A percentile compares a stretch with the other conserved stretches of the same genome.
Evolutionary conservation across 2,113 vertebrate species (phyloP).

Genomic region (Stegastes partitus): DNA sequence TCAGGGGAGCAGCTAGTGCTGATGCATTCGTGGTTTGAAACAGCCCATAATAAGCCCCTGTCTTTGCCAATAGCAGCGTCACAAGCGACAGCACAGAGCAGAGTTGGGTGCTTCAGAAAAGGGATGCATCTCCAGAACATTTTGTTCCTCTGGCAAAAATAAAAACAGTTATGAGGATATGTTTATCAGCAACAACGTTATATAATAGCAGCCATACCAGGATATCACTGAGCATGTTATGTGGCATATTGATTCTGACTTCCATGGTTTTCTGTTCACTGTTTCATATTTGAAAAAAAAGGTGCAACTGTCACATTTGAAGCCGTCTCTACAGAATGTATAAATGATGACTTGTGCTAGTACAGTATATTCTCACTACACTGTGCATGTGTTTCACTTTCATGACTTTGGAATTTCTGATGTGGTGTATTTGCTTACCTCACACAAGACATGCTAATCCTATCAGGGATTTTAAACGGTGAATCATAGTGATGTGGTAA

Average conservation of each 20-base stretch:
- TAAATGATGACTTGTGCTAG: constrained; percentile 27
- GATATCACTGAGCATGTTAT: constrained; percentile 24
- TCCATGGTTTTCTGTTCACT: constrained; percentile 9
- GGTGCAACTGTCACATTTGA: not conserved
- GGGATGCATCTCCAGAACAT: constrained; percentile 71
- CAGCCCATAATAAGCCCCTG: constrained; percentile 72
- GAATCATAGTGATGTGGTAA: constrained; percentile 5
- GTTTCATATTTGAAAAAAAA: constrained; percentile 21
- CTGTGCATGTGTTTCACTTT: constrained; percentile 6
- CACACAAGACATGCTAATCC: constrained; percentile 42
- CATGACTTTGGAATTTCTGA: constrained; percentile 50
- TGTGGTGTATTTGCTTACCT: constrained; percentile 15
- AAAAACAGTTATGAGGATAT: constrained; percentile 55
- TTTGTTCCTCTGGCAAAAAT: constrained; percentile 74
- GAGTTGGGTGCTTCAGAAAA: constrained; percentile 56
- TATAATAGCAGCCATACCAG: constrained; percentile 27
- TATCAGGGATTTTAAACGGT: constrained; percentile 20
- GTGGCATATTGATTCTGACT: constrained; percentile 11
- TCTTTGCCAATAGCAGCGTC: constrained; percentile 68
- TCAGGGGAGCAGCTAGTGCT: constrained; percentile 63
- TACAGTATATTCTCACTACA: constrained; percentile 7
- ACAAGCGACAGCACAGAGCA: constrained; percentile 55
- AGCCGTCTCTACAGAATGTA: not conserved
- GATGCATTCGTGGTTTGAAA: constrained; percentile 67
- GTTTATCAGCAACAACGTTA: constrained; percentile 62